phyloP scores from a whole-genome alignment of 2,113 vertebrate species.

The Lutjanus erythropterus region DNA sequence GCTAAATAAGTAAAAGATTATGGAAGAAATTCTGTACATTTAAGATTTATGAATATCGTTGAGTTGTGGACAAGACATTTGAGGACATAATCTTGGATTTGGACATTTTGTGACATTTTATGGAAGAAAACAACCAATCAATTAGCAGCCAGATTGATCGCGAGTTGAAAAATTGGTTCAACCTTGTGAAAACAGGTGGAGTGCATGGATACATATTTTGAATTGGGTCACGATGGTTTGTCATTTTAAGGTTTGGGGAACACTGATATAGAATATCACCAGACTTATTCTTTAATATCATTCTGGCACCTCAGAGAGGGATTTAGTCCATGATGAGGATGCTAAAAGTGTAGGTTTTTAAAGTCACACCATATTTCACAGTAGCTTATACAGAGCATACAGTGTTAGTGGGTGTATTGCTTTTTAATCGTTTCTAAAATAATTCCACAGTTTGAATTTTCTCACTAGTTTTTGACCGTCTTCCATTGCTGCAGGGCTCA shows the following conservation, averaged over 20 bases:
- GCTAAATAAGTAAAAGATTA: too few relatives aligned
- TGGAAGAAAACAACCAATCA: too few relatives aligned
- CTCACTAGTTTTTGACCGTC: not conserved
- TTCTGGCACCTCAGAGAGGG: not conserved
- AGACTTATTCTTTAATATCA: not conserved
- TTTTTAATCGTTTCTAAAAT: not conserved
- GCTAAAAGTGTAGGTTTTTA: not conserved
- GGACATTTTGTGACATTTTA: too few relatives aligned
- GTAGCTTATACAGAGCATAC: too few relatives aligned
- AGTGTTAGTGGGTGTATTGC: not conserved
- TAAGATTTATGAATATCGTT: too few relatives aligned
- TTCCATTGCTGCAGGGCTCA: constrained; percentile 19
- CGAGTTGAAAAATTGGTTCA: too few relatives aligned
- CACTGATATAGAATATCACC: not conserved
- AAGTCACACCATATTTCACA: constrained; percentile 1
- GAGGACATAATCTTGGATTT: too few relatives aligned
- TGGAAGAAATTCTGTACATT: too few relatives aligned
- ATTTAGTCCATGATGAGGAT: not conserved
- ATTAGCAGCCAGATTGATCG: too few relatives aligned
- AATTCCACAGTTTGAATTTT: not conserved
- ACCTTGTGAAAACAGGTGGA: too few relatives aligned
- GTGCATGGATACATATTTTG: too few relatives aligned
- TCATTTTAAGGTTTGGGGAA: not conserved
- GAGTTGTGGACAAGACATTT: too few relatives aligned
- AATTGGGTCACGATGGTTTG: not conserved